Percentiles rank a stretch among this genome's conserved stretches.
Conservation (phyloP, 1,140 invertebrate genomes). For the Mycetomoellerius zeteki region DNA sequence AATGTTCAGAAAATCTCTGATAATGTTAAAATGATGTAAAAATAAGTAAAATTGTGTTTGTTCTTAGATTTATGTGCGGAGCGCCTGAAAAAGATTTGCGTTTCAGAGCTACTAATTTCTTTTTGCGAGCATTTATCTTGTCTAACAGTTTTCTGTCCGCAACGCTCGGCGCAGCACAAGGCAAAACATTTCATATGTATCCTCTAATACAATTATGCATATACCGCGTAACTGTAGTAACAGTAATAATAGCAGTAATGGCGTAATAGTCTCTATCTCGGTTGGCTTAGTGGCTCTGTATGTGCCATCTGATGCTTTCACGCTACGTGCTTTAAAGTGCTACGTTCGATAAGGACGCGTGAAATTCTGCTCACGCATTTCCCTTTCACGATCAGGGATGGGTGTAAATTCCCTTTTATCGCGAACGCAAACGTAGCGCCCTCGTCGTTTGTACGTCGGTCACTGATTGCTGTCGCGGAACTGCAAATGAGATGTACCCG, state of each 20-base stretch:
- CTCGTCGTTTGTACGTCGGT: slow-evolving; percentile 31
- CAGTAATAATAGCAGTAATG: slow-evolving; percentile 29
- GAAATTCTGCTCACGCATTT: slow-evolving; percentile 36
- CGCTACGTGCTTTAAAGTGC: slow-evolving; percentile 14
- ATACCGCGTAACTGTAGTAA: slow-evolving; percentile 20
- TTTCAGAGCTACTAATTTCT: slow-evolving; percentile 1
- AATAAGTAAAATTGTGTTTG: background rate
- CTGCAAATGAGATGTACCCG: background rate
- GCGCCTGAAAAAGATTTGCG: background rate
- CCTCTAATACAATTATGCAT: slow-evolving; percentile 37
- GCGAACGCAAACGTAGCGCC: slow-evolving; percentile 22
- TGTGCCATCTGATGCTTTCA: slow-evolving; percentile 30
- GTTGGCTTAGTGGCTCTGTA: background rate
- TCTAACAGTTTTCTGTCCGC: slow-evolving; percentile 20
- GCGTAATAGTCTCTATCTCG: slow-evolving; percentile 38
- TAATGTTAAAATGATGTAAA: background rate
- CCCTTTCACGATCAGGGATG: background rate
- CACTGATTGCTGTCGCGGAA: slow-evolving; percentile 31
- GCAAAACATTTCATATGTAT: slow-evolving; percentile 17
- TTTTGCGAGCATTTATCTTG: slow-evolving; percentile 31
- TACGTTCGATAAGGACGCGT: slow-evolving; percentile 38
- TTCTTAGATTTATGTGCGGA: slow-evolving; percentile 18
- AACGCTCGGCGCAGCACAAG: background rate
- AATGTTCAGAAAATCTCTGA: slow-evolving; percentile 1
- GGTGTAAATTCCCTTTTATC: slow-evolving; percentile 51